phyloP scores from a whole-genome alignment of 2,888 invertebrate genomes.

The Calliphora vomitoria region DNA sequence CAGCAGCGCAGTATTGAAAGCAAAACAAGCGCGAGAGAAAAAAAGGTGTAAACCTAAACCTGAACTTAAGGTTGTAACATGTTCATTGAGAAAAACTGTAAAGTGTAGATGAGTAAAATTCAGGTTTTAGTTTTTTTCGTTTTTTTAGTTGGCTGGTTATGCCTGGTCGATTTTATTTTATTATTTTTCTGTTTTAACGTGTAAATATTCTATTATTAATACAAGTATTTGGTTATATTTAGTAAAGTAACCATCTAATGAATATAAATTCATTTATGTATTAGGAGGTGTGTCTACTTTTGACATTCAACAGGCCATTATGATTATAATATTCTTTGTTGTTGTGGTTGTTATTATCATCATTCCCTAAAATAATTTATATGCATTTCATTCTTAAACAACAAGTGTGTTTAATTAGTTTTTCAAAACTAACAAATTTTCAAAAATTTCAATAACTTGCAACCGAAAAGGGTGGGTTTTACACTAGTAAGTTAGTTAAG shows the following conservation, averaged over 20 bases:
- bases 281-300: constrained; percentile 64
- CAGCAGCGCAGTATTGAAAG: neutral
- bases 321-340: constrained; percentile 3
- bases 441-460: neutral
- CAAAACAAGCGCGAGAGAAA: constrained; percentile 28
- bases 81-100: constrained; percentile 55
- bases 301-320: constrained; percentile 49
- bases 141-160: constrained; percentile 13
- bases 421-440: neutral
- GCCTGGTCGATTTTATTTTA: constrained; percentile 52
- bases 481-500: neutral
- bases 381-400: constrained; percentile 6
- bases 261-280: constrained; percentile 32
- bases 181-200: neutral
- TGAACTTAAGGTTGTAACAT: constrained; percentile 66
- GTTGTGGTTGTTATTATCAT: constrained; percentile 16
- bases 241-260: neutral
- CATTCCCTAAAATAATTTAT: constrained; percentile 7
- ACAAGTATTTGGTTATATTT: neutral
- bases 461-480: neutral
- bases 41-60: constrained; percentile 66
- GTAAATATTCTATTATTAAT: neutral
- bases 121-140: constrained; percentile 34
- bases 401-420: constrained; percentile 22
- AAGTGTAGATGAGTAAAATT: constrained; percentile 14